These are phyloP conservation scores for Aphidius gifuensis DNA, from an alignment of 1,140 invertebrate genomes.

Conservation along the genomic window DNA sequence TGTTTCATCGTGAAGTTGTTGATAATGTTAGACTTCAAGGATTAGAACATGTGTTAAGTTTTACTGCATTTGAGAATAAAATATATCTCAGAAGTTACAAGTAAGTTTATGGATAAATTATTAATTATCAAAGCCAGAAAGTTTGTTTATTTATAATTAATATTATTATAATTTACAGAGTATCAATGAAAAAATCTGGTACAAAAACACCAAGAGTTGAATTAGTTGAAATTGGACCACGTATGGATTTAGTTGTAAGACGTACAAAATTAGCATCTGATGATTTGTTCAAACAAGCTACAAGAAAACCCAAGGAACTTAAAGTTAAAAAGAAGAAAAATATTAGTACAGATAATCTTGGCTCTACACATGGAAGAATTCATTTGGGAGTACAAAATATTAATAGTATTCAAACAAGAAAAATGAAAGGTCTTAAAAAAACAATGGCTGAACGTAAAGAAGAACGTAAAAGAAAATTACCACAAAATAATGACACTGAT, in stretches of 20 bases:
- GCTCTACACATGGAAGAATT: constrained; percentile 84
- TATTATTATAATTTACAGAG: constrained; percentile 56
- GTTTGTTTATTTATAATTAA: constrained; percentile 10
- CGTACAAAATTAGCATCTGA: constrained; percentile 86
- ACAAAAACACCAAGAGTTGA: constrained; percentile 83
- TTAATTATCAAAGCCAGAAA: neutral
- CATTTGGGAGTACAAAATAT: constrained; percentile 91
- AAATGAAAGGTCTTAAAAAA: constrained; percentile 89
- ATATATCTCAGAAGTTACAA: constrained; percentile 85
- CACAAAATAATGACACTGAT: constrained; percentile 37
- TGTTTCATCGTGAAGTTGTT: constrained; percentile 85
- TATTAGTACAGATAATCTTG: constrained; percentile 80
- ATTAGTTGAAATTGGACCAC: constrained; percentile 91
- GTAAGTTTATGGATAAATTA: constrained; percentile 44
- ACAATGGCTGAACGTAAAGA: constrained; percentile 66
- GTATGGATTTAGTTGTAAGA: constrained; percentile 81
- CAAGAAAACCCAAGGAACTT: constrained; percentile 78
- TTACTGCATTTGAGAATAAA: constrained; percentile 77
- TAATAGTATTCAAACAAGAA: constrained; percentile 82
- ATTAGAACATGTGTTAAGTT: constrained; percentile 88
- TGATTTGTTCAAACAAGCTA: constrained; percentile 85
- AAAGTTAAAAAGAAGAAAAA: constrained; percentile 90
- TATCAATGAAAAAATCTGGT: constrained; percentile 88
- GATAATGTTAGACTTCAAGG: constrained; percentile 83
- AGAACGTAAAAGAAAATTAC: constrained; percentile 57